Evolutionary conservation across 2,888 invertebrate genomes (phyloP).

Genomic region (Unio delphinus): DNA sequence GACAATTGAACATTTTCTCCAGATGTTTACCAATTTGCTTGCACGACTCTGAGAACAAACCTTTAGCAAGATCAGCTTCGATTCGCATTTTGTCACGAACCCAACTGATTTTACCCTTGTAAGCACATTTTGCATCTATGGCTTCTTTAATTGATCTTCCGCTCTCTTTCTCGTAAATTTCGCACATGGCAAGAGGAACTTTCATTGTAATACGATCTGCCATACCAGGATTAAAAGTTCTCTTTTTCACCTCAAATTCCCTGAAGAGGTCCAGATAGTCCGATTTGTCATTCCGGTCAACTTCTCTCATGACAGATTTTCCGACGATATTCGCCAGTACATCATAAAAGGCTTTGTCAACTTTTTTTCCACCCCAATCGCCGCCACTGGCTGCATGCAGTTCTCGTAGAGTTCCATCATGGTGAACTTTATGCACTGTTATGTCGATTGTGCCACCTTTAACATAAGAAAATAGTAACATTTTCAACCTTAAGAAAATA

Average conservation of each 20-base stretch:
- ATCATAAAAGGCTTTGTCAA: conserved; percentile 22
- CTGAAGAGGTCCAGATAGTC: conserved; percentile 23
- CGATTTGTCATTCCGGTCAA: conserved; percentile 5
- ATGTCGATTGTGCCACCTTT: conserved; percentile 28
- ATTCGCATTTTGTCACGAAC: conserved; percentile 23
- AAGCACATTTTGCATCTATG: conserved; percentile 7
- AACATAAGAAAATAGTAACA: not conserved
- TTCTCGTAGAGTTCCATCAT: conserved; percentile 13
- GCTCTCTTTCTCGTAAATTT: not conserved
- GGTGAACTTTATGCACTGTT: conserved; percentile 23
- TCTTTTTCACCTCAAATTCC: conserved; percentile 25
- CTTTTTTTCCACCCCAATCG: conserved; percentile 25
- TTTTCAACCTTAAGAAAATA: too few species aligned
- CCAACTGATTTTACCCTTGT: conserved; percentile 16
- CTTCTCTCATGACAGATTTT: conserved; percentile 13
- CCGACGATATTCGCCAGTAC: conserved; percentile 20
- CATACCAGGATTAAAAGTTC: conserved; percentile 14
- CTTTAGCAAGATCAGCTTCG: conserved; percentile 17
- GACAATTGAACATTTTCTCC: conserved; percentile 14
- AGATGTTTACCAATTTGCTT: conserved; percentile 29
- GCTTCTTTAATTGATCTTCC: conserved; percentile 16
- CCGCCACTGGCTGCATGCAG: conserved; percentile 23
- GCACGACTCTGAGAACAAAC: conserved; percentile 20
- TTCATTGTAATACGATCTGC: conserved; percentile 18
- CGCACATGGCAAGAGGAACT: conserved; percentile 16